These are phyloP conservation scores for Cryptoprocta ferox DNA, from an alignment of 2,797 vertebrate species.

Conservation along the genomic window DNA sequence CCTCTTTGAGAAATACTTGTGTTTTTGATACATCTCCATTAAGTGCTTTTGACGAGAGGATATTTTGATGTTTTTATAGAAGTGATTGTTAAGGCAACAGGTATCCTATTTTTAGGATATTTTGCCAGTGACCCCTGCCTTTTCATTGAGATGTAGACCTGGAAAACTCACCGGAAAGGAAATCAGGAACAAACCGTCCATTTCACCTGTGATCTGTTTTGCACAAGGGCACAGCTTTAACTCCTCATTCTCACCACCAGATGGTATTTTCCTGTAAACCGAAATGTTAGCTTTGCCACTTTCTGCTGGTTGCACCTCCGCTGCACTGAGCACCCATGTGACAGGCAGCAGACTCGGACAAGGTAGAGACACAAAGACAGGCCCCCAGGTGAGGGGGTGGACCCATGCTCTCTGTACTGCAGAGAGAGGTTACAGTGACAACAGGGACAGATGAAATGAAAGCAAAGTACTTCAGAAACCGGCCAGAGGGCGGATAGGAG, in stretches of 20 bases:
- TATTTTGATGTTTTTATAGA: conserved; percentile 42
- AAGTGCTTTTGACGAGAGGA: conserved; percentile 43
- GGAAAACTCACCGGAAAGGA: not conserved
- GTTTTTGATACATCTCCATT: conserved; percentile 60
- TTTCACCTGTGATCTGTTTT: conserved; percentile 1
- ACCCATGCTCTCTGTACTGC: not conserved
- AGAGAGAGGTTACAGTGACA: not conserved
- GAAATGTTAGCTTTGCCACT: not conserved
- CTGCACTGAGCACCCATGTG: not conserved
- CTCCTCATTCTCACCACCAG: conserved; percentile 19
- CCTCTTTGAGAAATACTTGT: conserved; percentile 58
- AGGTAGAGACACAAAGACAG: not conserved
- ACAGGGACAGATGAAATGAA: not conserved
- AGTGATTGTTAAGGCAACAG: not conserved
- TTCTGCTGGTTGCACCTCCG: not conserved
- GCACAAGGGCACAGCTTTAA: not conserved
- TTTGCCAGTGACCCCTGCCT: not conserved
- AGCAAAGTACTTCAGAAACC: not conserved
- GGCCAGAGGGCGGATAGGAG: not conserved
- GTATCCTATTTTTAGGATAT: not conserved
- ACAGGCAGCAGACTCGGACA: not conserved
- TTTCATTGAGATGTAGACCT: not conserved
- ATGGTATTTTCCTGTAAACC: not conserved
- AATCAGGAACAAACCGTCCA: not conserved
- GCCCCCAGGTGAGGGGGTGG: not conserved